Evolutionary conservation across 1,140 invertebrate genomes (phyloP).

Genomic region (Campoletis sonorensis): DNA sequence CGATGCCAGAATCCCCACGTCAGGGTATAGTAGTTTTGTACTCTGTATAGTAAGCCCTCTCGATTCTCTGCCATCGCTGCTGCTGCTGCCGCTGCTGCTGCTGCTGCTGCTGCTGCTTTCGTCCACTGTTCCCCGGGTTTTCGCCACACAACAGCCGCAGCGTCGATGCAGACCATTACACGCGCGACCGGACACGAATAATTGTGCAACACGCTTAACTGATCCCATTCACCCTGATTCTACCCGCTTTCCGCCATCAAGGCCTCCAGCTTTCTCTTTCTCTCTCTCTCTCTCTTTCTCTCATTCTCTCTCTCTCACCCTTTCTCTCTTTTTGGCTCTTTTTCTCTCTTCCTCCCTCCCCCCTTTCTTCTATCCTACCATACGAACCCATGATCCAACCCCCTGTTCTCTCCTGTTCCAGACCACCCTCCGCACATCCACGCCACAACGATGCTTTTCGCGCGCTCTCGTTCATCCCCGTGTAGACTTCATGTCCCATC

Average conservation of each 20-base stretch:
- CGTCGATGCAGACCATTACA: constrained; percentile 76
- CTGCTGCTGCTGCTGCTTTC: constrained; percentile 3
- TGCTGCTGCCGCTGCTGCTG: neutral
- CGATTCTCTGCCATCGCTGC: neutral
- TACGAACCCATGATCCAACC: constrained; percentile 59
- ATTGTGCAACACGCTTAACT: constrained; percentile 77
- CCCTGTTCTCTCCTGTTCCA: constrained; percentile 43
- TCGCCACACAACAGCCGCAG: constrained; percentile 74
- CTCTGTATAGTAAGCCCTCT: constrained; percentile 21
- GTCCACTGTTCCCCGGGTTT: constrained; percentile 40
- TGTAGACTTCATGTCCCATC: constrained; percentile 1
- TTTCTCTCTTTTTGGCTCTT: constrained; percentile 46
- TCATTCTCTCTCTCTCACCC: neutral
- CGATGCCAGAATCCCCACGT: constrained; percentile 26
- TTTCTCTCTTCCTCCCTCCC: constrained; percentile 8
- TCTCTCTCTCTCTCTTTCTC: constrained; percentile 41
- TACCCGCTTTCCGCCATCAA: constrained; percentile 69
- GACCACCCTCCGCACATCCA: constrained; percentile 39
- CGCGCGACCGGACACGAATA: constrained; percentile 77
- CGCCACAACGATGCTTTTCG: constrained; percentile 31
- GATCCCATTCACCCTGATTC: constrained; percentile 75
- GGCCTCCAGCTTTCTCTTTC: constrained; percentile 61
- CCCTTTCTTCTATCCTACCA: neutral
- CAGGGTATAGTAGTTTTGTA: constrained; percentile 23
- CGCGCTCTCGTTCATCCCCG: constrained; percentile 47